phyloP scores from a whole-genome alignment of 2,888 invertebrate species.

The Boloria selene region DNA sequence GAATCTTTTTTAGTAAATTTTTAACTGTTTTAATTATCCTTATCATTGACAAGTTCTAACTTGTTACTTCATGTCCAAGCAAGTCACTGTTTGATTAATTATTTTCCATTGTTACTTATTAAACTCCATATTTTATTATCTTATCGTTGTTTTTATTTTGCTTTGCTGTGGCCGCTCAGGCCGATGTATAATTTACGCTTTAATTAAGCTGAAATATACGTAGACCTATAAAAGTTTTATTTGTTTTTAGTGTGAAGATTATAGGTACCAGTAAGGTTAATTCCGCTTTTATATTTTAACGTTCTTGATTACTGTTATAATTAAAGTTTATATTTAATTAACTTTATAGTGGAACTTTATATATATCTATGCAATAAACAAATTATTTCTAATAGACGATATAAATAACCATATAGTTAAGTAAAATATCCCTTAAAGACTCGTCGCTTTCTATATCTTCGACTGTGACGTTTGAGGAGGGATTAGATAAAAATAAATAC shows the following conservation, averaged over 20 bases:
- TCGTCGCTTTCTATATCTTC: conserved; percentile 51
- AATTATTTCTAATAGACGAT: background rate
- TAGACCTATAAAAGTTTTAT: conserved; percentile 25
- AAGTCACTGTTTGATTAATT: conserved; percentile 21
- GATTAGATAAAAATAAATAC: conserved; percentile 50
- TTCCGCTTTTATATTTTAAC: conserved; percentile 11
- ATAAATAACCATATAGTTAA: background rate
- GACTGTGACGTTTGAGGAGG: conserved; percentile 65
- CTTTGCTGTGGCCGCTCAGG: conserved; percentile 16
- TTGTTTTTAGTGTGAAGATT: conserved; percentile 13
- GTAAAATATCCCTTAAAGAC: conserved; percentile 58
- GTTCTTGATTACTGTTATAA: background rate
- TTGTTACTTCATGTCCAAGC: conserved; percentile 25
- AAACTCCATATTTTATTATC: conserved; percentile 32
- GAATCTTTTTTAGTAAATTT: background rate
- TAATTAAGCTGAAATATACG: conserved; percentile 21
- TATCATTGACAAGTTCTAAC: conserved; percentile 15
- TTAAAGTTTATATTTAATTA: too few relatives aligned
- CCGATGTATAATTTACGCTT: conserved; percentile 25
- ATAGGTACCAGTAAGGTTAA: conserved; percentile 2
- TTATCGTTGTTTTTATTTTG: conserved; percentile 30
- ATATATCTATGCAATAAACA: background rate
- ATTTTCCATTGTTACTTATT: conserved; percentile 24
- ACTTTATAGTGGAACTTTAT: background rate
- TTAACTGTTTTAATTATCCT: background rate